A percentile compares a stretch with the other conserved stretches of the same genome.
Conservation (phyloP, 2,888 invertebrate genomes). For the Diadromus collaris region DNA sequence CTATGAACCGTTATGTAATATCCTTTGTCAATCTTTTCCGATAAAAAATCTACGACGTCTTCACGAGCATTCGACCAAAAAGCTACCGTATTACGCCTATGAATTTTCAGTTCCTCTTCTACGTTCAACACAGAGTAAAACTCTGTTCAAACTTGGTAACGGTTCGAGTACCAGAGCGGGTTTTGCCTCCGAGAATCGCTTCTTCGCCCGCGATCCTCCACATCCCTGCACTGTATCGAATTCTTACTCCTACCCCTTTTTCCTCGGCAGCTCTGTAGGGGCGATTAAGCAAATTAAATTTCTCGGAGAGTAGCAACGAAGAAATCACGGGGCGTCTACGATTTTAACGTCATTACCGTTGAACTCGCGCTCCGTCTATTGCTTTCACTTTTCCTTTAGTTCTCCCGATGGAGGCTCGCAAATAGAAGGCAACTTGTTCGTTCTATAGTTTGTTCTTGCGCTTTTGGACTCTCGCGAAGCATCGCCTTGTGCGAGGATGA, state of each 20-base stretch:
- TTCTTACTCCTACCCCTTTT: constrained; percentile 31
- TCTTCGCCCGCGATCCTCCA: constrained; percentile 32
- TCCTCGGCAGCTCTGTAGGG: constrained; percentile 51
- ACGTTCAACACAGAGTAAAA: constrained; percentile 64
- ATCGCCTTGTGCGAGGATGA: background rate
- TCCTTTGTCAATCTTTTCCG: background rate
- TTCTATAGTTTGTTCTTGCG: background rate
- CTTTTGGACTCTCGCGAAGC: background rate
- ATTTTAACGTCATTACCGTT: constrained; percentile 71
- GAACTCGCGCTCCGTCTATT: background rate
- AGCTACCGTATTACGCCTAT: constrained; percentile 70
- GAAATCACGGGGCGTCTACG: constrained; percentile 70
- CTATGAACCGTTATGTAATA: background rate
- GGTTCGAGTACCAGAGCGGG: constrained; percentile 43
- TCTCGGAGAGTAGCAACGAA: constrained; percentile 72
- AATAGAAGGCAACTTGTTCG: background rate
- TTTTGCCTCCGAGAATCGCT: constrained; percentile 49
- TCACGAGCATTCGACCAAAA: constrained; percentile 6
- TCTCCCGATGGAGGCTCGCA: background rate
- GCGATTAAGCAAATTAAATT: constrained; percentile 78
- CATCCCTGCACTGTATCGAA: background rate
- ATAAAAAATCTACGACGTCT: background rate
- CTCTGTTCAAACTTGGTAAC: constrained; percentile 70
- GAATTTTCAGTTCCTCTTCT: constrained; percentile 70
- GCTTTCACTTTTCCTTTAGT: constrained; percentile 4